phyloP scores from a whole-genome alignment of 1,140 invertebrate genomes.

The Apolygus lucorum region DNA sequence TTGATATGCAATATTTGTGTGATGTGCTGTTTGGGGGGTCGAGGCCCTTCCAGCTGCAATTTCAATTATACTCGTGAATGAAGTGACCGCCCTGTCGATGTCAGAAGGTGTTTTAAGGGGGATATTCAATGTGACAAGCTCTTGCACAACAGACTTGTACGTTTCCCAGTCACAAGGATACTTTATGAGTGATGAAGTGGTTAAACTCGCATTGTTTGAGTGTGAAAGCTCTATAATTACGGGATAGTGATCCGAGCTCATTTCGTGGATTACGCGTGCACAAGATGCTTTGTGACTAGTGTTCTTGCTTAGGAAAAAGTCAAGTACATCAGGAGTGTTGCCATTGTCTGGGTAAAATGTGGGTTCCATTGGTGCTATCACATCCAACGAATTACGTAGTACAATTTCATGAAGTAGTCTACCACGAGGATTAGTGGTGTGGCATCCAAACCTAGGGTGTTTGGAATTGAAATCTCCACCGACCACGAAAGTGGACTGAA shows the following conservation, averaged over 20 bases:
- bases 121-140: background rate
- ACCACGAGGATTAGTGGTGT: background rate
- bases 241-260: background rate
- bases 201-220: background rate
- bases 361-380: background rate
- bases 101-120: conserved; percentile 8
- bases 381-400: background rate
- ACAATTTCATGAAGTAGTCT: background rate
- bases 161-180: background rate
- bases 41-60: background rate
- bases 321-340: background rate
- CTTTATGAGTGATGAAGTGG: background rate
- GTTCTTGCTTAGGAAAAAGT: conserved; percentile 1
- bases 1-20: background rate
- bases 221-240: background rate
- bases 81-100: background rate
- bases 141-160: background rate
- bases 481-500: background rate
- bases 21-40: background rate
- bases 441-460: background rate
- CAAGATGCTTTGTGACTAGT: background rate
- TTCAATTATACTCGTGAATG: background rate
- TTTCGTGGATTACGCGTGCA: background rate
- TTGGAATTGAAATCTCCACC: conserved; percentile 3
- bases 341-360: background rate